Evolutionary conservation across 2,888 invertebrate species (phyloP).

Genomic region (Hedychridium roseum): DNA sequence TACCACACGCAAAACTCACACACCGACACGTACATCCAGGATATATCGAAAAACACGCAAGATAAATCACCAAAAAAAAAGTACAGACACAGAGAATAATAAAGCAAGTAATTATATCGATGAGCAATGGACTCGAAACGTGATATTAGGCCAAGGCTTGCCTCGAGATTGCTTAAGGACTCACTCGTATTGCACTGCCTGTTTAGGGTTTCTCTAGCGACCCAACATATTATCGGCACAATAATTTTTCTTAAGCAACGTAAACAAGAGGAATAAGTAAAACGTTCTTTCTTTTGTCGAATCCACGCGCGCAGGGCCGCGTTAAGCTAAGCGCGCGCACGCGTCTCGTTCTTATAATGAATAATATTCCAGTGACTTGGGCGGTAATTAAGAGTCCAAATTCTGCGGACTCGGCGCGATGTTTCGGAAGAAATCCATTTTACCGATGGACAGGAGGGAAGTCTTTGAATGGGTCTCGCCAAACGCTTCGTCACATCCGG

Average conservation of each 20-base stretch:
- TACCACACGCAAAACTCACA: neutral
- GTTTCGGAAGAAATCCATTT: no score
- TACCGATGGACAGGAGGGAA: no score
- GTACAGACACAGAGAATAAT: conserved; percentile 8
- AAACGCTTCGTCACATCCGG: no score
- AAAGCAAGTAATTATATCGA: conserved; percentile 49
- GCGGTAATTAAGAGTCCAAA: no score
- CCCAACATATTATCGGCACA: conserved; percentile 64
- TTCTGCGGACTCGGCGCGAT: no score
- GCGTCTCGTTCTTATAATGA: conserved; percentile 13
- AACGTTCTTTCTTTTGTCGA: conserved; percentile 41
- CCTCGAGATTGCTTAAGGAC: conserved; percentile 64
- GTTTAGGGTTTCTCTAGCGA: conserved; percentile 63
- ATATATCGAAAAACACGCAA: conserved; percentile 1
- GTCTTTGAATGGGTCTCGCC: no score
- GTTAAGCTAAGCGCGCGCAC: conserved; percentile 21
- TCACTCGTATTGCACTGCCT: conserved; percentile 64
- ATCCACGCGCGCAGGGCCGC: conserved; percentile 24
- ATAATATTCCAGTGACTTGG: no score
- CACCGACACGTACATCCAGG: neutral
- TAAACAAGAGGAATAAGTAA: conserved; percentile 41
- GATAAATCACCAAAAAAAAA: conserved; percentile 16
- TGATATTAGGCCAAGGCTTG: conserved; percentile 65
- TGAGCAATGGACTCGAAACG: conserved; percentile 64
- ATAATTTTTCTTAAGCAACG: conserved; percentile 63